phyloP scores from a whole-genome alignment of 2,888 invertebrate species.

The Heterodera filipjevi region DNA sequence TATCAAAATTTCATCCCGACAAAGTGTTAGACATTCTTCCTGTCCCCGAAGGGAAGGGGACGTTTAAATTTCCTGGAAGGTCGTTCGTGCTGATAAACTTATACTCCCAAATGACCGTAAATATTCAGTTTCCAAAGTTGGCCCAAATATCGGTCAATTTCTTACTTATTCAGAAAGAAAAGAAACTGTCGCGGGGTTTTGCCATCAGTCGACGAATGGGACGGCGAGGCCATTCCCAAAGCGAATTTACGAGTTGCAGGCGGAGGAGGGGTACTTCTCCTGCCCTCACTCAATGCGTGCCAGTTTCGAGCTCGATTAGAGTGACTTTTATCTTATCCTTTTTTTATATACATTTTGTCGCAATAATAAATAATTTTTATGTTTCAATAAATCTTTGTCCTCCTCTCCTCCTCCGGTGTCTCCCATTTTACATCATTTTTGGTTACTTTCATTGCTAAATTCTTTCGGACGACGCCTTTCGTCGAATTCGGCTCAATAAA shows the following conservation, averaged over 20 bases:
- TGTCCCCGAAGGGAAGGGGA: too few species aligned
- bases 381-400: too few species aligned
- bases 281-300: slow-evolving; percentile 40
- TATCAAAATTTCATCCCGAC: too few species aligned
- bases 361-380: too few species aligned
- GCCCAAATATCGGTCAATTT: too few species aligned
- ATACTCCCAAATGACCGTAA: too few species aligned
- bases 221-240: slow-evolving; percentile 40
- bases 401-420: background rate
- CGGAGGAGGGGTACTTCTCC: slow-evolving; percentile 45
- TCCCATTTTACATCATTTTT: background rate
- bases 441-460: background rate
- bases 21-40: too few species aligned
- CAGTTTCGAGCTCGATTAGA: slow-evolving; percentile 25
- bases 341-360: too few species aligned
- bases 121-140: too few species aligned
- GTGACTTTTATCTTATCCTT: too few species aligned
- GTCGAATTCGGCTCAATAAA: background rate
- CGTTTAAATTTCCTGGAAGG: too few species aligned
- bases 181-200: background rate
- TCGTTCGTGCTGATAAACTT: too few species aligned
- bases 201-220: background rate
- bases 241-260: slow-evolving; percentile 46
- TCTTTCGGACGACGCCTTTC: background rate
- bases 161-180: background rate